Evolutionary conservation across 2,888 invertebrate species (phyloP), one percentile per base, ranked within the genome.

Genomic region (Plagodis pulveraria): DNA sequence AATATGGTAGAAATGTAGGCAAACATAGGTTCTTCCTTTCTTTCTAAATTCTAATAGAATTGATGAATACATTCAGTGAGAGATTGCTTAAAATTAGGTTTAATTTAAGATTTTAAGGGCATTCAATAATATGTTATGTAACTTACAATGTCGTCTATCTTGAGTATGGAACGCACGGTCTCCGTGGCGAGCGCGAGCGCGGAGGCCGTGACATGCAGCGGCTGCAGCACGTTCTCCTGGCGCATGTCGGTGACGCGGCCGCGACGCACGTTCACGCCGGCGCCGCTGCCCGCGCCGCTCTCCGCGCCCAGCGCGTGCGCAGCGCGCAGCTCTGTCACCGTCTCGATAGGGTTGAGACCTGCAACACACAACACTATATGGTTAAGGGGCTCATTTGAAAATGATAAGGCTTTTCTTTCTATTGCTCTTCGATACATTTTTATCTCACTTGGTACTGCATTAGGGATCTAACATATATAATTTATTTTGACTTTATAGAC

Each of bases 121-220:
- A 22, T 22, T 22, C 4, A n/a, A n/a, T n/a, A n/a, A 22, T 2
- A 22, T 22, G 22, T 22, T 1, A 4, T 22, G 22, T 38, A 81
- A 94, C 96, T 95, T 77, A 99, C 98, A 87, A 99, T 99, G 91
- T 99, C 99, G 90, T 99, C 99, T 78, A 99, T 99, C 94, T 99
- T 99, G 81, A 99, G 94, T 90, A 99, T 99, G 75, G 98, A 98
- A 76, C 99, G 95, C 65, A 99, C 98, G 51, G 99, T 99, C 93
- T 99, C 99, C 0, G 99, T 96, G 65, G 99, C 97, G 74, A 99
- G 95, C 56, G 96, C 97, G 71, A 99, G 95, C 50, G 99, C 98
- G 72, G 98, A 98, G 51, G 96, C 96, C 58, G 98, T 98, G 53
- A 99, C 99, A 80, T 99, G 94, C 72, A 99, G 94, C 47, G 99